Base-by-base conservation (phyloP, 2,888 invertebrate species). In the Pherbina coryleti region DNA sequence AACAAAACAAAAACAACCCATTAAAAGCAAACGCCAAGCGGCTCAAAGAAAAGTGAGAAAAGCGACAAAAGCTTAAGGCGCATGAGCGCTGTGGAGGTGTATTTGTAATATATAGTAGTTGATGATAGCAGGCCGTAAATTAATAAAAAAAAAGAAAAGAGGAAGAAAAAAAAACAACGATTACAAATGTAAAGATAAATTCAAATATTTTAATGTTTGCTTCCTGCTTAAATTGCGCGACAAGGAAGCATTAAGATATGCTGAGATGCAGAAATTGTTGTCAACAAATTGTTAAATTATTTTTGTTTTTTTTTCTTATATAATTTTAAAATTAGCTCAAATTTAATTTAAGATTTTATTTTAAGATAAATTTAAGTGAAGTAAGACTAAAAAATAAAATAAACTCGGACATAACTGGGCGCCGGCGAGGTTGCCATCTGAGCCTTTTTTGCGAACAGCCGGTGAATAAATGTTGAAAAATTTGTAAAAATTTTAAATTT, bases 101-200 rank as follows among this genome's bases (percentile, higher is more conserved):
- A 5, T 9, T 25, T 14, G 60, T 17, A 5, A 19, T 14, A 8
- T 14, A 28, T 17, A 5, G 8, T 14, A 8, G 2, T 25, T 14
- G 4, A 17, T 28, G 60, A 28, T 25, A 5, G 28, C 22, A 25
- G 60, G 11, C 22, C 0, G 11, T 17, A 31, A 11, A 44, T 28
- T 60, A 60, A 60, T 31, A 60, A 60, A 67, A 67, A 11, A 44
- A 55, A 9, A n/a, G n/a, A n/a, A 55, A 55, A 7, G 19, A 55
- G 17, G 17, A 55, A 55, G 14, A 55, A 1, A 17, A 37, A 37
- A 37, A 7, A 8, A 31, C 1, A 44, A 44, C 14, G 37, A 67
- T 67, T 25, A 67, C 44, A 28, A 67, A 22, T 22, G 19, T 53
- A 22, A 28, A 57, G 34, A 71, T 71, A 25, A 71, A 71, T 53